Conservation (phyloP, 2,113 vertebrate species). For the Neolamprologus caudopunctatus region DNA sequence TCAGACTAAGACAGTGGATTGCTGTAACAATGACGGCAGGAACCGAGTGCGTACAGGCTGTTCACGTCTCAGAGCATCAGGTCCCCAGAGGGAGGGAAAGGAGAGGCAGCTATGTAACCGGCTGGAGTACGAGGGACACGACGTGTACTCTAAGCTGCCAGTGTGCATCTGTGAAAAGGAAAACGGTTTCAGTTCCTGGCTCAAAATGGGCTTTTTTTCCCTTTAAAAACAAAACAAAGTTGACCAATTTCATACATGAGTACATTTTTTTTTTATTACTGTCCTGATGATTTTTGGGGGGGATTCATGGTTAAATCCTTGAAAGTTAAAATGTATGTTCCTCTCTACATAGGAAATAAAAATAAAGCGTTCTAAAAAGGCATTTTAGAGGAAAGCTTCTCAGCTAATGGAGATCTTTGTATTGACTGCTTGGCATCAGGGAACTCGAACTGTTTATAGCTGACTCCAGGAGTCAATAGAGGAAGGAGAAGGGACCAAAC, state of each 20-base stretch:
- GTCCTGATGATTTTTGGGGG: fast-evolving
- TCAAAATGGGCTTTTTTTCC: fast-evolving
- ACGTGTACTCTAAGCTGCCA: neutral
- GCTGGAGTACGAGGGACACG: neutral
- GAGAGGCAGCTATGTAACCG: constrained; percentile 7
- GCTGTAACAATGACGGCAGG: neutral
- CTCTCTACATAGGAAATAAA: neutral
- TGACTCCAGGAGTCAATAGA: neutral
- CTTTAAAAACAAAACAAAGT: neutral
- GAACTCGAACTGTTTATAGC: neutral
- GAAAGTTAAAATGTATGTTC: neutral
- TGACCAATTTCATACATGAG: fast-evolving
- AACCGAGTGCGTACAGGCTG: neutral
- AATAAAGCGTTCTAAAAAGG: neutral
- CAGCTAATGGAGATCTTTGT: neutral
- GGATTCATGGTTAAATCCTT: neutral
- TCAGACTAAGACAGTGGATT: neutral
- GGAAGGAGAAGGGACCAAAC: neutral
- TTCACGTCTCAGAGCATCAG: neutral
- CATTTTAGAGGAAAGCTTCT: neutral
- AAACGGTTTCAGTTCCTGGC: neutral
- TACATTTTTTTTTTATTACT: neutral
- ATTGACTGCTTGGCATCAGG: neutral
- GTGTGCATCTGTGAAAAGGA: neutral
- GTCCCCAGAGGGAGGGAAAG: neutral